These are phyloP conservation scores for Synodontis membranacea DNA, from an alignment of 2,113 vertebrate species.

Conservation along the genomic window DNA sequence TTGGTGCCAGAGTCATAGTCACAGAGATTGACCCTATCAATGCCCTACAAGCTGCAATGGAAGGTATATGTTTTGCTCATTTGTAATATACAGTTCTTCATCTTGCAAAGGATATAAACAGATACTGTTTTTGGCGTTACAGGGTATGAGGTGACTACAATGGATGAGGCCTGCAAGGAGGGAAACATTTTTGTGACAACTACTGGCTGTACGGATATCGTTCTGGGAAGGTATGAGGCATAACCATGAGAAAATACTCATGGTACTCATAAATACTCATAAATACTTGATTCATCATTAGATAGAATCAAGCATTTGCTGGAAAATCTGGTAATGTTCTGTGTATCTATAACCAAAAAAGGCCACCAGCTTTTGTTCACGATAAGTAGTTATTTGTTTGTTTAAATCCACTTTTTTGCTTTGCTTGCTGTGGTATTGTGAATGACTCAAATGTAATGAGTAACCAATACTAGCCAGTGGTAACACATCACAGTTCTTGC, in stretches of 20 bases:
- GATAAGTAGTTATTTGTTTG: not conserved
- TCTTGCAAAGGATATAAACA: not conserved
- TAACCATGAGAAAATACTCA: not conserved
- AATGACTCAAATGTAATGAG: not conserved
- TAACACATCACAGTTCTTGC: not conserved
- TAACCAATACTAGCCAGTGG: not conserved
- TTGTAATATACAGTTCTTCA: not conserved
- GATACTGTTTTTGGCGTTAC: not conserved
- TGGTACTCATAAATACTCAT: no score
- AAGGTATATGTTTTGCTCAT: constrained; percentile 71
- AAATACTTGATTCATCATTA: no score
- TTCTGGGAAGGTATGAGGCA: constrained; percentile 80
- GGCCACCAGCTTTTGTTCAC: not conserved
- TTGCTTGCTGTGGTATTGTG: not conserved
- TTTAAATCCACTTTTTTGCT: not conserved
- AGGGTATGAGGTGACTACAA: constrained; percentile 98
- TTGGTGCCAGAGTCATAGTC: constrained; percentile 93
- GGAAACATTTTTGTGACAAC: constrained; percentile 98
- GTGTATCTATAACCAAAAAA: not conserved
- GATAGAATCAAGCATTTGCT: not conserved
- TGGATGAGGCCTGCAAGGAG: constrained; percentile 95
- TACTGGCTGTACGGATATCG: constrained; percentile 91
- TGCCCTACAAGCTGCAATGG: constrained; percentile 95
- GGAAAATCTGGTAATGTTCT: not conserved
- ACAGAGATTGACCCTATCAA: constrained; percentile 98